phyloP scores from a whole-genome alignment of 2,113 vertebrate species.

The Trochalopteron elliotii region DNA sequence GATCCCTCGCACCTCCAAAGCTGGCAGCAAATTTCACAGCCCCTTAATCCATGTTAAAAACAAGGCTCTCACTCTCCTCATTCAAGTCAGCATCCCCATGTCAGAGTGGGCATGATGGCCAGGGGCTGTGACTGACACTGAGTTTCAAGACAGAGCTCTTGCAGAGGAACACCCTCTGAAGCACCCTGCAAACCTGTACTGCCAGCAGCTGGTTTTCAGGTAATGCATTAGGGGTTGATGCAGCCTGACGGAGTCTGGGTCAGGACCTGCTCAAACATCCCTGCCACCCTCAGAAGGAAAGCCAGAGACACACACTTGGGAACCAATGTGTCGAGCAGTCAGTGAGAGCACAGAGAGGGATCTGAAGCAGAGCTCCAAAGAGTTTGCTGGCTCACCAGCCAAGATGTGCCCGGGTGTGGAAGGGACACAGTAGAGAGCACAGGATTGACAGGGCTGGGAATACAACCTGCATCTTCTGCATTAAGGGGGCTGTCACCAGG shows the following conservation, averaged over 20 bases:
- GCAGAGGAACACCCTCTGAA: not conserved
- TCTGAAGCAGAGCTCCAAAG: not conserved
- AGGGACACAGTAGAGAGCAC: rapidly evolving
- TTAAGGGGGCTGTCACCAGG: slow-evolving; percentile 24
- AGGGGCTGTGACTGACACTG: not conserved
- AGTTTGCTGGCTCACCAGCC: not conserved
- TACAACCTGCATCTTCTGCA: not conserved
- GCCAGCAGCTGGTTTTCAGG: not conserved
- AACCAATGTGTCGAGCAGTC: not conserved
- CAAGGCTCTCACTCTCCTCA: not conserved
- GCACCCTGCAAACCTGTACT: not conserved
- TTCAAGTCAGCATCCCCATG: not conserved
- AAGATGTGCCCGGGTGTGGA: not conserved
- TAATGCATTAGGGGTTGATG: not conserved
- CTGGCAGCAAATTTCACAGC: not conserved
- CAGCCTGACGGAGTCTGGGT: not conserved
- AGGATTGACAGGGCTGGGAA: slow-evolving; percentile 53
- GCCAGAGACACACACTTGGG: not conserved
- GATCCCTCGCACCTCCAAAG: not conserved
- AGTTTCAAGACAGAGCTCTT: not conserved
- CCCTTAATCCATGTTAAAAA: not conserved
- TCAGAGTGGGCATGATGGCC: not conserved
- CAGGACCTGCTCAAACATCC: not conserved
- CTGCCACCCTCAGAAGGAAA: not conserved
- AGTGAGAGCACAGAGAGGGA: not conserved